Conservation (phyloP, 2,888 invertebrate species). For the Spodoptera picta region DNA sequence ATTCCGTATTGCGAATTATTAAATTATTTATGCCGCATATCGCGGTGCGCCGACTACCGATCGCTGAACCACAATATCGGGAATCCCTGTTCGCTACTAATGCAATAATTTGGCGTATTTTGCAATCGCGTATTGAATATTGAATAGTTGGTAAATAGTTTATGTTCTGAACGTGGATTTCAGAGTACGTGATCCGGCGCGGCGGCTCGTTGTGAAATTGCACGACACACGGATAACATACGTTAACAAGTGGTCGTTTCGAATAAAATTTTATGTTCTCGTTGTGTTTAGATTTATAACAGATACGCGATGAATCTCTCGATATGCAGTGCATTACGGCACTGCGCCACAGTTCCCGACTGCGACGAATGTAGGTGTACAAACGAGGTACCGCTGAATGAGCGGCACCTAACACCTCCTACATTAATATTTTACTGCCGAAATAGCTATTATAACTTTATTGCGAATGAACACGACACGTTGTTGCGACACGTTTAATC, state of each 20-base stretch:
- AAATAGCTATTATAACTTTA: constrained; percentile 72
- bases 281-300: constrained; percentile 80
- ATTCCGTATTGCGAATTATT: constrained; percentile 89
- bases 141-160: constrained; percentile 88
- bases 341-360: constrained; percentile 35
- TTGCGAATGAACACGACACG: constrained; percentile 71
- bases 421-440: constrained; percentile 62
- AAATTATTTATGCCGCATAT: constrained; percentile 89
- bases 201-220: constrained; percentile 83
- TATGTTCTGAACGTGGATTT: constrained; percentile 87
- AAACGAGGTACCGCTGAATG: constrained; percentile 32
- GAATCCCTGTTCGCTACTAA: constrained; percentile 88
- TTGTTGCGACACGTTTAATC: constrained; percentile 62
- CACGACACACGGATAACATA: constrained; percentile 80
- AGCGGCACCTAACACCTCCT: constrained; percentile 49
- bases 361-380: constrained; percentile 31
- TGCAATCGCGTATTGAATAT: constrained; percentile 88
- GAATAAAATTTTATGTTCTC: constrained; percentile 80
- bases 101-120: constrained; percentile 89
- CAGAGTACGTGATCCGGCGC: constrained; percentile 84
- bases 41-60: constrained; percentile 81
- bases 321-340: constrained; percentile 56
- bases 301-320: constrained; percentile 72
- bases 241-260: constrained; percentile 83
- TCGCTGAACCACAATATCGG: constrained; percentile 88